A percentile compares a stretch with the other conserved stretches of the same genome.
Conservation (phyloP, 2,888 invertebrate species). For the Pediacus dermestoides region DNA sequence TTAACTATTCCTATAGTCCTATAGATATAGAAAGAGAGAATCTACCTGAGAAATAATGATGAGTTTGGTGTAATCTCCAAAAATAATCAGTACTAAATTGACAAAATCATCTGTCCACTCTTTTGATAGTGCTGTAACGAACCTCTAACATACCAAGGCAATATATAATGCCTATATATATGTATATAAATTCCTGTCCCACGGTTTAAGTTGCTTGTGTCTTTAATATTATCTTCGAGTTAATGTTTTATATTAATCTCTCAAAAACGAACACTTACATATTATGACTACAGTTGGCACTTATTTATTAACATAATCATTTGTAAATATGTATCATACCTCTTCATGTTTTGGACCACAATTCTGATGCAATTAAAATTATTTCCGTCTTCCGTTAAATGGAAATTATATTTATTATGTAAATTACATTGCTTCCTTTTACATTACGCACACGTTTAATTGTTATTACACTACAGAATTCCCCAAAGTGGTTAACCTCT, state of each 20-base stretch:
- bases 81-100: constrained; percentile 24
- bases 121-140: constrained; percentile 39
- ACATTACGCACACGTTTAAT: too few relatives aligned
- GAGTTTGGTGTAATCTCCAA: constrained; percentile 17
- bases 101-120: constrained; percentile 32
- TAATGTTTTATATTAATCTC: constrained; percentile 30
- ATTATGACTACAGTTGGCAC: constrained; percentile 20
- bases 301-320: too few relatives aligned
- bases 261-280: constrained; percentile 12
- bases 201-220: constrained; percentile 40
- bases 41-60: constrained; percentile 23
- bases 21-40: constrained; percentile 20
- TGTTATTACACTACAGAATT: too few relatives aligned
- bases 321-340: too few relatives aligned
- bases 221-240: constrained; percentile 35
- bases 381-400: too few relatives aligned
- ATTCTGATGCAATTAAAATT: too few relatives aligned
- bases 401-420: too few relatives aligned
- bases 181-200: constrained; percentile 43
- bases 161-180: constrained; percentile 40
- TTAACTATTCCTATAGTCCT: constrained; percentile 33
- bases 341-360: too few relatives aligned
- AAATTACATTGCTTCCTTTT: too few relatives aligned
- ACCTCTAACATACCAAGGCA: constrained; percentile 40
- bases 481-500: too few relatives aligned